These are phyloP conservation scores for Colossoma macropomum DNA, from an alignment of 2,113 vertebrate species.

Conservation along the genomic window DNA sequence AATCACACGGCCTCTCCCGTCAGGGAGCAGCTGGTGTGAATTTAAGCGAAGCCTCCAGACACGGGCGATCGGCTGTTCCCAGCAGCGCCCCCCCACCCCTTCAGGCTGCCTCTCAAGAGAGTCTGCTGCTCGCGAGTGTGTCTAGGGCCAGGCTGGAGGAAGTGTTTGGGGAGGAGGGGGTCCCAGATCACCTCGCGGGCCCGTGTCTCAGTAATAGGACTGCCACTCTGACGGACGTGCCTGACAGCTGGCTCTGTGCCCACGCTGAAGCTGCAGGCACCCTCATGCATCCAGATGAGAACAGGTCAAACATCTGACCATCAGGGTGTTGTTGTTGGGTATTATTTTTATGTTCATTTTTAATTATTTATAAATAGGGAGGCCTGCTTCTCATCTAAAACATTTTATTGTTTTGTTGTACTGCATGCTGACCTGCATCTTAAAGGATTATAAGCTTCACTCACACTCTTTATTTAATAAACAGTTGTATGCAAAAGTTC, in stretches of 20 bases:
- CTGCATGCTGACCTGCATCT: background rate
- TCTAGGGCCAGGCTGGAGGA: constrained; percentile 12
- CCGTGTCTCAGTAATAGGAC: constrained; percentile 59
- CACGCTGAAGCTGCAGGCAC: constrained; percentile 51
- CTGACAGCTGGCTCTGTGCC: constrained; percentile 53
- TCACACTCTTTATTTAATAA: background rate
- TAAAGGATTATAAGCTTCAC: background rate
- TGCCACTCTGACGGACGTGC: constrained; percentile 59
- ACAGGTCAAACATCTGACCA: constrained; percentile 41
- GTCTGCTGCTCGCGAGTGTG: constrained; percentile 5
- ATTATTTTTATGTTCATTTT: constrained; percentile 1
- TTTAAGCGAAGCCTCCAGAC: constrained; percentile 51
- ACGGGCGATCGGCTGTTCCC: constrained; percentile 48
- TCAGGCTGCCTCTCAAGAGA: constrained; percentile 48
- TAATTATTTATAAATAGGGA: constrained; percentile 15
- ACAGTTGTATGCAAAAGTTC: too few species aligned
- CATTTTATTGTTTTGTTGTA: background rate
- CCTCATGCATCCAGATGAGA: constrained; percentile 62
- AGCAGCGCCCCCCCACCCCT: constrained; percentile 47
- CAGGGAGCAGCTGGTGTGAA: constrained; percentile 53
- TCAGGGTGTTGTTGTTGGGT: background rate
- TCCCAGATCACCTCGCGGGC: constrained; percentile 50
- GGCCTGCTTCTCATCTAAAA: too few species aligned
- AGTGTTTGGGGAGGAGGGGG: constrained; percentile 36
- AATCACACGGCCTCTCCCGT: constrained; percentile 15